Base-by-base conservation (phyloP, 2,797 vertebrate genomes). In the Peromyscus nudipes region DNA sequence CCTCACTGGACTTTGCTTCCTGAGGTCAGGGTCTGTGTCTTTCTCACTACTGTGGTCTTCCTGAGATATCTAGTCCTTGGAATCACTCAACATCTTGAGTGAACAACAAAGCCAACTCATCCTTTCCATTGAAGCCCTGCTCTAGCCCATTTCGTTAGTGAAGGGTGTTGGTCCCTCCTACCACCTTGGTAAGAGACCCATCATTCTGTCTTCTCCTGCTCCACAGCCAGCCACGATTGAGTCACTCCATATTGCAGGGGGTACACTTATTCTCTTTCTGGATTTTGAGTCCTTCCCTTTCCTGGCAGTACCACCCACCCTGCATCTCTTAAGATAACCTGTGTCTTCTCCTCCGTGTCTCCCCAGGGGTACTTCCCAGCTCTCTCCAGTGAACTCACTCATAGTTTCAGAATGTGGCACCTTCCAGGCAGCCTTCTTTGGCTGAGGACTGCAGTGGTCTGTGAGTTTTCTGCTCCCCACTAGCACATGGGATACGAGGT, bases 11-110 rank as follows among this genome's bases (percentile, higher is more conserved):
- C 80, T 93, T 81, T 29, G 34, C 71, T 82, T 64, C n/a, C 27
- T 0, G 0, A 34, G 7, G 62, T 43, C 43, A 62, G 71, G 67
- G 6, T 14, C 37, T 29, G 4, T 34, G 7, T 55, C 57, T 62
- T 88, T 92, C 86, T 82, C 77, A 73, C 64, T 73, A 10, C 82
- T 16, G 6, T 2, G 10, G 21, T 40, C 25, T 67, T 92, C 37
- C 23, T n/a, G 5, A 57, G 79, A 49, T 14, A 4, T 14, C 52
- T 19, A n/a, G 25, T 76, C 69, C 13, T 2, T 52, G 40, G n/a
- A 34, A 40, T 17, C 25, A 17, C 19, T n/a, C 14, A 31, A 12
- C 0, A 4, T 62, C 23, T 88, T 83, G 46, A 84, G 16, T 11
- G 17, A 91, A 67, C 31, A 75, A 40, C 64, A 64, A 82, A 37